Conservation (phyloP, 53 echinoderm and acorn worm species). For the Temnopleurus reevesii region DNA sequence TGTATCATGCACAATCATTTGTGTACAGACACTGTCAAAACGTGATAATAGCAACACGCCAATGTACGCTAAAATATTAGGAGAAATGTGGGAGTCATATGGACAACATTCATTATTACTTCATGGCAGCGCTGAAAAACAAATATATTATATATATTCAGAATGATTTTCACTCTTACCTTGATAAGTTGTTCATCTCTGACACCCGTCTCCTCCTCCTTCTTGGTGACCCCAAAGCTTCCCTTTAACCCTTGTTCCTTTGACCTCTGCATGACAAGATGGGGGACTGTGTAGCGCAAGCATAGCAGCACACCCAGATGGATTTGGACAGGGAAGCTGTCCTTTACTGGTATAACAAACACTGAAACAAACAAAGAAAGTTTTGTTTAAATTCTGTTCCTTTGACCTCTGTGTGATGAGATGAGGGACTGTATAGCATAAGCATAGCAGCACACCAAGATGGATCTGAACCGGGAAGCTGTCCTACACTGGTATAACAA, state of each 20-base stretch:
- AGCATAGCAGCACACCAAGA: slow-evolving; percentile 84
- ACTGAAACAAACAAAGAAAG: slow-evolving; percentile 41
- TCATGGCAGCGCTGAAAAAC: too few species aligned
- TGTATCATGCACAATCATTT: too few species aligned
- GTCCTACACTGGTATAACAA: slow-evolving; percentile 86
- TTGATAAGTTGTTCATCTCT: slow-evolving; percentile 82
- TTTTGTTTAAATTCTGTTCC: slow-evolving; percentile 88
- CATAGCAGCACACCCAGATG: slow-evolving; percentile 85
- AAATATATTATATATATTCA: too few species aligned
- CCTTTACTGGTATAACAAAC: slow-evolving; percentile 88
- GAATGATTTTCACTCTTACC: too few species aligned
- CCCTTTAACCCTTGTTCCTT: slow-evolving; percentile 91
- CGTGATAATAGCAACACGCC: too few species aligned
- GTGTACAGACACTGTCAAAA: too few species aligned
- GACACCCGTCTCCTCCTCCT: slow-evolving; percentile 79
- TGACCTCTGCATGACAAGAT: slow-evolving; percentile 71
- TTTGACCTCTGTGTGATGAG: slow-evolving; percentile 70
- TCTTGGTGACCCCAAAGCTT: slow-evolving; percentile 88
- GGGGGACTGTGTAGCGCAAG: slow-evolving; percentile 79
- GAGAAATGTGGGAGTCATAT: too few species aligned
- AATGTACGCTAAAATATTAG: too few species aligned
- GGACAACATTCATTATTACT: too few species aligned
- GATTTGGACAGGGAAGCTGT: slow-evolving; percentile 74
- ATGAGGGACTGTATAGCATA: slow-evolving; percentile 81
- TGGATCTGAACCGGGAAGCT: slow-evolving; percentile 74